A percentile compares a stretch with the other conserved stretches of the same genome.
Evolutionary conservation across 2,888 invertebrate genomes (phyloP).

Genomic region (Mesorhabditis spiculigera): DNA sequence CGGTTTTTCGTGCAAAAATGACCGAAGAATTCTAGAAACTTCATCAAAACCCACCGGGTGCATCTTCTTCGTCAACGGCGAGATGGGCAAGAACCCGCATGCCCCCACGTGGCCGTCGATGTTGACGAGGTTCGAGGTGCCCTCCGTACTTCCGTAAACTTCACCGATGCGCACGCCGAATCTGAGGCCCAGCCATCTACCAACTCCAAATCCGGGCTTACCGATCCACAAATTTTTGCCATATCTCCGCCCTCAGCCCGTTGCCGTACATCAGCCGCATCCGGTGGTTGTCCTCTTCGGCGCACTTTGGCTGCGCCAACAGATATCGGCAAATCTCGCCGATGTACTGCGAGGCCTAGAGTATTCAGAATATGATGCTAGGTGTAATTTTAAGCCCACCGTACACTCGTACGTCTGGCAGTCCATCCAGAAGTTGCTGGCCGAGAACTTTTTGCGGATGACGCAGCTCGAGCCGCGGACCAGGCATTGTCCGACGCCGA

Average conservation of each 20-base stretch:
- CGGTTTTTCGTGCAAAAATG: too few relatives aligned
- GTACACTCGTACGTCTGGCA: constrained; percentile 89
- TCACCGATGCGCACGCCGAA: constrained; percentile 84
- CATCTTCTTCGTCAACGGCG: constrained; percentile 76
- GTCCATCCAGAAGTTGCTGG: constrained; percentile 85
- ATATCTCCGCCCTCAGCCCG: constrained; percentile 87
- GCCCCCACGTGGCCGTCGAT: constrained; percentile 86
- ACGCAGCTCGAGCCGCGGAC: constrained; percentile 73
- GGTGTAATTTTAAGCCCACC: constrained; percentile 66
- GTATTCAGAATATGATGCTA: not conserved
- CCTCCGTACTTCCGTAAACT: constrained; percentile 95
- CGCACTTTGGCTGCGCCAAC: constrained; percentile 61
- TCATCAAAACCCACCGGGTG: constrained; percentile 73
- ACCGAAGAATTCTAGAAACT: not conserved
- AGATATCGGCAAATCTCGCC: constrained; percentile 66
- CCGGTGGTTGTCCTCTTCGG: constrained; percentile 61
- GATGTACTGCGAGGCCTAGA: constrained; percentile 60
- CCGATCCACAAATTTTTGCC: constrained; percentile 81
- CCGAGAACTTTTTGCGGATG: constrained; percentile 86
- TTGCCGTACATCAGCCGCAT: constrained; percentile 82
- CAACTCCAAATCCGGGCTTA: not conserved
- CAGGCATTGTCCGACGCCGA: constrained; percentile 34
- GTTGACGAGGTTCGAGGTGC: constrained; percentile 97
- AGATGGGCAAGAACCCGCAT: constrained; percentile 82
- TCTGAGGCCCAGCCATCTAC: not conserved